Conservation (phyloP, 2,113 vertebrate genomes). For the Oxygymnocypris stewartii region DNA sequence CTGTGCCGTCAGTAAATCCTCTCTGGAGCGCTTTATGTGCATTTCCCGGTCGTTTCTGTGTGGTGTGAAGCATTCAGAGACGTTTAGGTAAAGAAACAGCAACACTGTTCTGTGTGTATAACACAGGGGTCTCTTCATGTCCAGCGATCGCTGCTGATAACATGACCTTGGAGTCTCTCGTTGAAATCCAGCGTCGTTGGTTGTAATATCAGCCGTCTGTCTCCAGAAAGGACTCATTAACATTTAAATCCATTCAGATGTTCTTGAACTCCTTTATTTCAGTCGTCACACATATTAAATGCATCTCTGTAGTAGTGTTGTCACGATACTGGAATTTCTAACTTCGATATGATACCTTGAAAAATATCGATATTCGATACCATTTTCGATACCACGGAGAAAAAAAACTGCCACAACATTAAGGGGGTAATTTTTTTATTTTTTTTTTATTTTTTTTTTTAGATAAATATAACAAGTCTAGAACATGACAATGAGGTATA, state of each 20-base stretch:
- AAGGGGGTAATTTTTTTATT: no score
- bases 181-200: neutral
- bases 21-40: neutral
- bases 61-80: neutral
- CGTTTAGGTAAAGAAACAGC: neutral
- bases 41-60: neutral
- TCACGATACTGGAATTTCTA: no score
- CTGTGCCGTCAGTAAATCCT: conserved; percentile 25
- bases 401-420: no score
- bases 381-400: no score
- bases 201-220: conserved; percentile 47
- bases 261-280: conserved; percentile 56
- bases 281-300: neutral
- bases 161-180: neutral
- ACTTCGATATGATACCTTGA: no score
- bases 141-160: neutral
- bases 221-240: conserved; percentile 69
- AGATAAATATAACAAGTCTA: no score
- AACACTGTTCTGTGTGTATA: neutral
- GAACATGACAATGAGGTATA: no score
- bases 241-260: conserved; percentile 59
- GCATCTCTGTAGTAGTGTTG: neutral
- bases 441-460: no score
- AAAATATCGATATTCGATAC: no score
- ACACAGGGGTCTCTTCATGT: neutral